These are phyloP conservation scores for Clarias batrachus DNA, from an alignment of 2,113 vertebrate genomes.

Conservation along the genomic window DNA sequence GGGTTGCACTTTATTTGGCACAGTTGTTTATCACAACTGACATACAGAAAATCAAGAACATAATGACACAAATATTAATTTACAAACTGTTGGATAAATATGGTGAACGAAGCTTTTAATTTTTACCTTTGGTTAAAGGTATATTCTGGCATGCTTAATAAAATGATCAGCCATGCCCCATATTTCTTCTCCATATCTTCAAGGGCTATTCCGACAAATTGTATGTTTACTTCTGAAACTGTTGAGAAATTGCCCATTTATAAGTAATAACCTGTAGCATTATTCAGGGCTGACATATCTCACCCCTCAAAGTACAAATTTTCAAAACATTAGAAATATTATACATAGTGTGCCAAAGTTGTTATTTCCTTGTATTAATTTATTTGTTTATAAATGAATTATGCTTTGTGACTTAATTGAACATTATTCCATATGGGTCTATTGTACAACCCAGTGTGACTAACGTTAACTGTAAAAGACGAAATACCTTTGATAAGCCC, in stretches of 20 bases:
- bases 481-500: conserved; percentile 63
- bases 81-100: conserved; percentile 26
- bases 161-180: conserved; percentile 51
- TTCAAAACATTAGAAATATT: conserved; percentile 54
- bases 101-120: conserved; percentile 8
- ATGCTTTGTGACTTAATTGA: conserved; percentile 69
- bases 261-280: conserved; percentile 67
- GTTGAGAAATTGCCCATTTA: conserved; percentile 64
- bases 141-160: conserved; percentile 36
- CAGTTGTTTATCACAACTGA: conserved; percentile 32
- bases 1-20: conserved; percentile 48
- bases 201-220: conserved; percentile 76
- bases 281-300: conserved; percentile 67
- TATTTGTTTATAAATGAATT: conserved; percentile 51
- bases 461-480: conserved; percentile 65
- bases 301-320: conserved; percentile 52
- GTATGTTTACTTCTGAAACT: conserved; percentile 67
- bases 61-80: conserved; percentile 22
- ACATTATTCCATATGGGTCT: conserved; percentile 60
- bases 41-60: conserved; percentile 5
- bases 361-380: conserved; percentile 32
- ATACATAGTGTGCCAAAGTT: conserved; percentile 74
- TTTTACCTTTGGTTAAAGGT: conserved; percentile 40
- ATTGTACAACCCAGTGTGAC: conserved; percentile 69
- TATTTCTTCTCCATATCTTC: conserved; percentile 54